These are phyloP conservation scores for Tenthredo scrophulariae DNA, from an alignment of 2,888 invertebrate species.

Conservation along the genomic window DNA sequence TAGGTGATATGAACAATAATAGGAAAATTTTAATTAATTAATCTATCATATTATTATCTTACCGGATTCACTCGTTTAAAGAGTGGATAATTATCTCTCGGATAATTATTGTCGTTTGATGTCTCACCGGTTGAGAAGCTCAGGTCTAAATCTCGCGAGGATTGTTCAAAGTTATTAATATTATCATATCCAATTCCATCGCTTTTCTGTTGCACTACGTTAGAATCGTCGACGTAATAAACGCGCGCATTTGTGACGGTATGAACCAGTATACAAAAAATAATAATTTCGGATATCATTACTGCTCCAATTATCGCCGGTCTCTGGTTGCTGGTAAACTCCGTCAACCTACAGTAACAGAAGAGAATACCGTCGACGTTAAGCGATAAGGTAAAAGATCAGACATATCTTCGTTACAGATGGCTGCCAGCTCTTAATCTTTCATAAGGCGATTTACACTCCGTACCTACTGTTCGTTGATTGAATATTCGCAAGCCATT, in stretches of 20 bases:
- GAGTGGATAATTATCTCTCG: conserved; percentile 43
- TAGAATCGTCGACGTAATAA: conserved; percentile 62
- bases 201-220: conserved; percentile 56
- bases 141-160: conserved; percentile 71
- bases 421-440: conserved; percentile 58
- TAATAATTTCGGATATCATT: conserved; percentile 60
- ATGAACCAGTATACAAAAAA: conserved; percentile 54
- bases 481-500: conserved; percentile 40
- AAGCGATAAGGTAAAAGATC: conserved; percentile 47
- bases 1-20: neutral
- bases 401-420: conserved; percentile 41
- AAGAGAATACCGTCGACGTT: neutral
- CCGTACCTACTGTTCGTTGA: conserved; percentile 12
- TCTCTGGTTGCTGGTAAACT: neutral
- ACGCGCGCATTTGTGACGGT: conserved; percentile 57
- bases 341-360: neutral
- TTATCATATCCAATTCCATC: conserved; percentile 57
- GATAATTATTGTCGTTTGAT: conserved; percentile 54
- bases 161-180: conserved; percentile 63
- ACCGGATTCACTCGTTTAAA: conserved; percentile 43
- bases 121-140: conserved; percentile 67
- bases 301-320: conserved; percentile 6
- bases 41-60: neutral
- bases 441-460: conserved; percentile 66
- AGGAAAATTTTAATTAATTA: neutral